phyloP scores from a whole-genome alignment of 2,888 invertebrate species.

The Amphimallon solstitiale region DNA sequence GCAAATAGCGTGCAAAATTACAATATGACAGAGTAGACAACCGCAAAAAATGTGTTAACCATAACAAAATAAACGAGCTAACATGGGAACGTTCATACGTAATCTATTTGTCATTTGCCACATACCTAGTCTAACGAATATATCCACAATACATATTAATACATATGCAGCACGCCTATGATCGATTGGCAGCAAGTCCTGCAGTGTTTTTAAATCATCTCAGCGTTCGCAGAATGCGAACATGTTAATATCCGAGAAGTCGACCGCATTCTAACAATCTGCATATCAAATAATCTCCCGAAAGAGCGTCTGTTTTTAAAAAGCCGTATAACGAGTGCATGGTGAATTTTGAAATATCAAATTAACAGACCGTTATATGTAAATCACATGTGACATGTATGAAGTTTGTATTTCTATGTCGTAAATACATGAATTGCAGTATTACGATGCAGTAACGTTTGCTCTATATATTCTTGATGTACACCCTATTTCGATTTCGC shows the following conservation, averaged over 20 bases:
- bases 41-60: no score
- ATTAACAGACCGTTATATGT: background rate
- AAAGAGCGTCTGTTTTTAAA: background rate
- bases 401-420: background rate
- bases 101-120: no score
- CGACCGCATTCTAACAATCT: slow-evolving; percentile 9
- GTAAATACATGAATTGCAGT: no score
- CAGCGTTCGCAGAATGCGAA: slow-evolving; percentile 7
- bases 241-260: slow-evolving; percentile 2
- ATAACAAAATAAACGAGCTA: no score
- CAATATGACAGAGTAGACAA: no score
- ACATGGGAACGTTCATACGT: no score
- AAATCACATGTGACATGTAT: background rate
- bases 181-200: background rate
- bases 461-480: no score
- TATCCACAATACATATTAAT: no score
- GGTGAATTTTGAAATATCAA: background rate
- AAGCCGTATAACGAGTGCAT: background rate
- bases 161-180: background rate
- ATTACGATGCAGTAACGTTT: no score
- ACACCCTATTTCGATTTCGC: no score
- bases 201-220: slow-evolving; percentile 16
- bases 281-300: slow-evolving; percentile 10
- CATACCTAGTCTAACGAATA: no score
- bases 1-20: no score